Evolutionary conservation across 2,113 vertebrate genomes (phyloP), one percentile per base, ranked within the genome.

Genomic region (Megatriorchis doriae): DNA sequence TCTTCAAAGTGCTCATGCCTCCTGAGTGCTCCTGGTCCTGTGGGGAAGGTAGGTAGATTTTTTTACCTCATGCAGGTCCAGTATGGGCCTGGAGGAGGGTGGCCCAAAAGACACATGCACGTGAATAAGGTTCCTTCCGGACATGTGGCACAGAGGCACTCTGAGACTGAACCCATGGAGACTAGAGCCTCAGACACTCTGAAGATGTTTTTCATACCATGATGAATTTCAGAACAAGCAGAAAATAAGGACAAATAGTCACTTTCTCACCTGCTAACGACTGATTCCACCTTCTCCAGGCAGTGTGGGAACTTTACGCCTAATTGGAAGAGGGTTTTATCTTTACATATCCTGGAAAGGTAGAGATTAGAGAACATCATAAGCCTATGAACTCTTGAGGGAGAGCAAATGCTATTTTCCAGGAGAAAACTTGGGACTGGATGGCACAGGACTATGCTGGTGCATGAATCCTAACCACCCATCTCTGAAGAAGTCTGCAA

Each of bases 241-340:
- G 56, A 43, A 74, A 74, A 82, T 50, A 45, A 38, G 15, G 38
- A 55, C 9, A 90, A 72, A 74, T 3, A 27, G 18, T 7, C 4
- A 3, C 22, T 53, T 72, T 94, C 97, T 93, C 65, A 98, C 98
- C 98, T 98, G 93, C 70, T 86, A 50, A 83, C 3, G 1, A 86
- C 22, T 5, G 90, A 81, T 38, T 97, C 96, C 25, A 81, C 71
- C 27, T 96, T 96, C 77, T 97, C 91, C 31, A n/a, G 70, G 42
- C 59, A 94, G 21, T 1, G 32, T 32, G 96, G 95, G 72, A 98
- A 98, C 34, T 73, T 90, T 55, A 97, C 0, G 9, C 80, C 94
- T 74, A 98, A 48, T 0, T 65, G 81, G 62, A 98, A 94, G 72
- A 97, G 97, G 36, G 27, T 8, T 93, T 95, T 94, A 34, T 85